These are phyloP conservation scores for Lydus trimaculatus DNA, from an alignment of 2,888 invertebrate species.

Conservation along the genomic window DNA sequence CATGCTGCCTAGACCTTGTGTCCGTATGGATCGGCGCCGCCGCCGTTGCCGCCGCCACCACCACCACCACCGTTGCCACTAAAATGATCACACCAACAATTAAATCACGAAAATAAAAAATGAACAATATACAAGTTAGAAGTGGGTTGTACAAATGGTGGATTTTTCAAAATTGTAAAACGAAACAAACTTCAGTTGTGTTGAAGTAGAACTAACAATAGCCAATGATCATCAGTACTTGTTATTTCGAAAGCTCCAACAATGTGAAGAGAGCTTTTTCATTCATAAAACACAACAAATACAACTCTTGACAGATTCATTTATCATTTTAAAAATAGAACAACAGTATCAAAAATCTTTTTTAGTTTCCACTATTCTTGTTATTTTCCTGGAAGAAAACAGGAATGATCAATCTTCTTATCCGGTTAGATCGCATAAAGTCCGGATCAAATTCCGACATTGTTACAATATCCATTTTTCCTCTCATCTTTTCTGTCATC, in stretches of 20 bases:
- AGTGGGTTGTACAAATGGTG: too few relatives aligned
- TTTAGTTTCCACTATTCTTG: too few relatives aligned
- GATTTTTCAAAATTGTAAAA: too few relatives aligned
- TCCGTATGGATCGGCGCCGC: conserved; percentile 46
- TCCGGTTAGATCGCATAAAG: neutral
- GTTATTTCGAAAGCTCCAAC: too few relatives aligned
- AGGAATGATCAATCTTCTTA: neutral
- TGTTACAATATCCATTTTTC: neutral
- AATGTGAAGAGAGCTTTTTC: neutral
- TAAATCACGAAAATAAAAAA: neutral
- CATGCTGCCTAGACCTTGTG: conserved; percentile 49
- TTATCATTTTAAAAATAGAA: neutral
- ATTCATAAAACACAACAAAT: neutral
- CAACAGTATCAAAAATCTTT: too few relatives aligned
- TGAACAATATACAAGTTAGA: neutral
- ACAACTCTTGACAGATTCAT: too few relatives aligned
- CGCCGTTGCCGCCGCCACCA: conserved; percentile 25
- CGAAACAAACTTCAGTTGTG: too few relatives aligned
- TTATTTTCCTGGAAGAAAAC: too few relatives aligned
- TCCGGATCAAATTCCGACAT: neutral
- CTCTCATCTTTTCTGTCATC: too few relatives aligned
- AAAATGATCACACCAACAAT: neutral
- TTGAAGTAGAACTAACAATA: too few relatives aligned
- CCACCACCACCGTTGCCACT: neutral
- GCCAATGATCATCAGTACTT: too few relatives aligned